phyloP scores from a whole-genome alignment of 1,140 invertebrate genomes.

The Drosophila lacteicornis region DNA sequence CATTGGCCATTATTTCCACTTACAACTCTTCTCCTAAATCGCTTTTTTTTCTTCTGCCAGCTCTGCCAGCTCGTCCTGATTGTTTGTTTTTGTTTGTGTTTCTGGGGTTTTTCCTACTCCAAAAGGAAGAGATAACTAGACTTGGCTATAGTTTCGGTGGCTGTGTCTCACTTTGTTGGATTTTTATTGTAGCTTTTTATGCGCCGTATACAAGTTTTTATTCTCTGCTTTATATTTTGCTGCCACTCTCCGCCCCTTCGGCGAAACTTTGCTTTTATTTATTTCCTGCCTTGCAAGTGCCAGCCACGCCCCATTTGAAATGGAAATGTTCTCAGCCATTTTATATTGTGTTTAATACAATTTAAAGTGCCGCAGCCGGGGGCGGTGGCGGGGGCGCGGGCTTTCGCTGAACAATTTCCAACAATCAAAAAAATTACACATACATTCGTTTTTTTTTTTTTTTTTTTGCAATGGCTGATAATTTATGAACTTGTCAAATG shows the following conservation, averaged over 20 bases:
- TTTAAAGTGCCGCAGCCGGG: slow-evolving; percentile 18
- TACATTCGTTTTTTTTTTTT: neutral
- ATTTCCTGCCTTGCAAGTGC: slow-evolving; percentile 47
- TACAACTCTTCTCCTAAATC: slow-evolving; percentile 37
- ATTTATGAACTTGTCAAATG: slow-evolving; percentile 68
- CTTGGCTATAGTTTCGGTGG: slow-evolving; percentile 41
- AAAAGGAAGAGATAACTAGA: slow-evolving; percentile 26
- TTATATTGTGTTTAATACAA: slow-evolving; percentile 55
- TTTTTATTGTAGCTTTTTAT: slow-evolving; percentile 48
- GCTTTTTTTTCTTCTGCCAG: neutral
- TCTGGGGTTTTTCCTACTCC: neutral
- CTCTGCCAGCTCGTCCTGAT: neutral
- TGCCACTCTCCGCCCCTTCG: neutral
- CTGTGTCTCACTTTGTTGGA: slow-evolving; percentile 40
- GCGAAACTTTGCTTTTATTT: slow-evolving; percentile 44
- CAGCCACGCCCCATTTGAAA: slow-evolving; percentile 44
- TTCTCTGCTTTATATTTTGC: slow-evolving; percentile 26
- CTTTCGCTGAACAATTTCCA: slow-evolving; percentile 29
- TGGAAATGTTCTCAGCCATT: slow-evolving; percentile 39
- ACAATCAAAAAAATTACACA: slow-evolving; percentile 42
- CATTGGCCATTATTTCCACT: slow-evolving; percentile 48
- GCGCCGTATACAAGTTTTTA: slow-evolving; percentile 40
- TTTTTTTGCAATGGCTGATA: slow-evolving; percentile 18
- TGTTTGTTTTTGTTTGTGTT: slow-evolving; percentile 20
- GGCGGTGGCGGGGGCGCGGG: neutral